phyloP scores from a whole-genome alignment of 2,113 vertebrate species.

The Paedocypris sp. region DNA sequence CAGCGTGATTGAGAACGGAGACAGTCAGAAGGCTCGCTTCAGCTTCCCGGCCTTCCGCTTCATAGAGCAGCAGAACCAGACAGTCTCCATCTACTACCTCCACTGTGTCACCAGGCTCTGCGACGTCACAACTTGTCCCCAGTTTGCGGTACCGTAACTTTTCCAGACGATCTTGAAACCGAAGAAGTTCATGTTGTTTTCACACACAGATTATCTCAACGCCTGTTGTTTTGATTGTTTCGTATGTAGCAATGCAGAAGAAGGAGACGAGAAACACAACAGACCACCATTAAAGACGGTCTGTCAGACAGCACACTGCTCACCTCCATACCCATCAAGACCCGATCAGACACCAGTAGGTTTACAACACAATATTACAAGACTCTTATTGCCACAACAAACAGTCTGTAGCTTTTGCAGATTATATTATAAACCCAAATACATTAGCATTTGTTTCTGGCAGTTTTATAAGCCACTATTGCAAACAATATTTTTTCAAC shows the following conservation, averaged over 20 bases:
- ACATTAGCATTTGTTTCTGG: no score
- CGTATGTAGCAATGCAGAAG: conserved; percentile 40
- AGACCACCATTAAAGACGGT: conserved; percentile 26
- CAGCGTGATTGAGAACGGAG: conserved; percentile 51
- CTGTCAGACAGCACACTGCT: conserved; percentile 43
- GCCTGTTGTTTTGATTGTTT: neutral
- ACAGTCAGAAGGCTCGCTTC: conserved; percentile 54
- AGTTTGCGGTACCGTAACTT: conserved; percentile 52
- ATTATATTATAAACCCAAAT: no score
- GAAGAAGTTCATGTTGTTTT: no score
- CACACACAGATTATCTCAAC: no score
- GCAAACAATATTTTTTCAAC: no score
- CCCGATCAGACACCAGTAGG: conserved; percentile 42
- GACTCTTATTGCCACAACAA: no score
- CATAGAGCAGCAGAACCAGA: conserved; percentile 56
- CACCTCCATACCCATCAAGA: conserved; percentile 44
- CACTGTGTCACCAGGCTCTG: conserved; percentile 55
- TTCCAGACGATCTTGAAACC: neutral
- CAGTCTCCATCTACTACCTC: conserved; percentile 60
- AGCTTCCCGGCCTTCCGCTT: conserved; percentile 61
- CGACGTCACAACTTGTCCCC: conserved; percentile 50
- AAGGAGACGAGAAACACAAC: conserved; percentile 28
- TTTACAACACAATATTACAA: no score
- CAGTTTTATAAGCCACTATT: no score
- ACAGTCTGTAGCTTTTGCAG: no score